A percentile compares a stretch with the other conserved stretches of the same genome.
phyloP scores from a whole-genome alignment of 2,797 vertebrate genomes.

The Chelon auratus region DNA sequence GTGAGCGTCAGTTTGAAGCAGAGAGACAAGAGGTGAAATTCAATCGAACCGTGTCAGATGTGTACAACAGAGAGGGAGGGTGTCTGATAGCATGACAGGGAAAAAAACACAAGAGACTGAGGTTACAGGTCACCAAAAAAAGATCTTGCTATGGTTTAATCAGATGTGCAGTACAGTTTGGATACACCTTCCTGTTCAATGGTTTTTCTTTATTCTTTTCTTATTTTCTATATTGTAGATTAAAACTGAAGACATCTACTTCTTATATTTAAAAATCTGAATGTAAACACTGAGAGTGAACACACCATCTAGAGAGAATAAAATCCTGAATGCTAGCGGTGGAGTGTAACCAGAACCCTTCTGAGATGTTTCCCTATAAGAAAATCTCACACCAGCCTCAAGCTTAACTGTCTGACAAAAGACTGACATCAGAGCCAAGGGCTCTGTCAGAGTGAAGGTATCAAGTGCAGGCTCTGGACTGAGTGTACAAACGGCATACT shows the following conservation, averaged over 20 bases:
- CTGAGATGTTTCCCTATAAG: conserved; percentile 44
- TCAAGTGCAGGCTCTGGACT: conserved; percentile 47
- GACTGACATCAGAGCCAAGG: conserved; percentile 65
- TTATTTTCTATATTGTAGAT: no score
- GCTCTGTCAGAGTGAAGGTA: conserved; percentile 60
- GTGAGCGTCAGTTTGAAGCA: conserved; percentile 39
- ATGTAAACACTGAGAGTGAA: no score
- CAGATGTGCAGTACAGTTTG: neutral
- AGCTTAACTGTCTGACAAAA: conserved; percentile 66
- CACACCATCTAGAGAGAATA: conserved; percentile 8
- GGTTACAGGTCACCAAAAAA: conserved; percentile 4
- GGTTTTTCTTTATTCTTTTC: no score
- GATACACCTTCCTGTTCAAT: no score
- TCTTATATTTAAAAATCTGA: no score
- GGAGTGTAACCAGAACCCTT: conserved; percentile 54
- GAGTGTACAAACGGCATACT: conserved; percentile 48
- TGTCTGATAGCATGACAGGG: conserved; percentile 39
- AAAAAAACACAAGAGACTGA: conserved; percentile 9
- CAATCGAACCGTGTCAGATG: conserved; percentile 67
- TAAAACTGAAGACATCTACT: no score
- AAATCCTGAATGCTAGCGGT: conserved; percentile 12
- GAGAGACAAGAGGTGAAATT: conserved; percentile 70
- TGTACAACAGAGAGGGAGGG: conserved; percentile 36
- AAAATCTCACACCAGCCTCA: conserved; percentile 51
- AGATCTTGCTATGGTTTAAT: conserved; percentile 18